Base-by-base conservation (phyloP, 2,113 vertebrate species). In the Charadrius vociferus region DNA sequence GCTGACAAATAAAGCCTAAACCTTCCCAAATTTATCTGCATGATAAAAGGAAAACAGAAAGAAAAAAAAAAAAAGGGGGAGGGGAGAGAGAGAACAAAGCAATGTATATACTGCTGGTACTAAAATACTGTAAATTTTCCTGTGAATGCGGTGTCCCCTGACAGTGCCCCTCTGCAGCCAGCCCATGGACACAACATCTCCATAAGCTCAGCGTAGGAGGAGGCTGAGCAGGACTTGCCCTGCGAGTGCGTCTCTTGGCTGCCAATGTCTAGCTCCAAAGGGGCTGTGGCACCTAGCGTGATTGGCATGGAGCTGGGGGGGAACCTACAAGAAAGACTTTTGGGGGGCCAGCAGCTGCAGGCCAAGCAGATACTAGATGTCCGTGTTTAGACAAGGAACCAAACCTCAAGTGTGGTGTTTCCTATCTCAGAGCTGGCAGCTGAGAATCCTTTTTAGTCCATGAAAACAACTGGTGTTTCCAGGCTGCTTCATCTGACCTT, bases 401-500 rank as follows among this genome's bases (percentile, higher is more conserved):
- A 71, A 41, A 72, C 62, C 43, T 81, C 47, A 26, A 37, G 53
- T 17, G 30, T 71, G 32, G 14, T 50, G 19, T 36, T 34, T 63
- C n/a, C 43, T 65, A 47, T 90, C 34, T 41, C 61, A 75, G 66
- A 82, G 47, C 70, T 72, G 71, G 74, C 94, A 92, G 81, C 88
- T 94, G 96, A 90, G 70, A 82, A 8, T 43, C 61, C n/a, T 92
- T 93, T 94, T 79, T 68, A 92, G 74, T 24, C 52, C 63, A 1
- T 34, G 30, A 67, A 79, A 80, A 71, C 73, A 93, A 34, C 47
- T 93, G 85, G 32, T 84, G 39, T 41, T 92, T 63, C 52, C 88
- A 95, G 85, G 61, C 73, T 81, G 78, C 73, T 96, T 79, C 52
- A 37, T 50, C 59, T 93, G 94, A 79, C 92, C 68, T 74, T 67